These are phyloP conservation scores for Cherax quadricarinatus DNA, from an alignment of 1,140 invertebrate genomes.

Conservation along the genomic window DNA sequence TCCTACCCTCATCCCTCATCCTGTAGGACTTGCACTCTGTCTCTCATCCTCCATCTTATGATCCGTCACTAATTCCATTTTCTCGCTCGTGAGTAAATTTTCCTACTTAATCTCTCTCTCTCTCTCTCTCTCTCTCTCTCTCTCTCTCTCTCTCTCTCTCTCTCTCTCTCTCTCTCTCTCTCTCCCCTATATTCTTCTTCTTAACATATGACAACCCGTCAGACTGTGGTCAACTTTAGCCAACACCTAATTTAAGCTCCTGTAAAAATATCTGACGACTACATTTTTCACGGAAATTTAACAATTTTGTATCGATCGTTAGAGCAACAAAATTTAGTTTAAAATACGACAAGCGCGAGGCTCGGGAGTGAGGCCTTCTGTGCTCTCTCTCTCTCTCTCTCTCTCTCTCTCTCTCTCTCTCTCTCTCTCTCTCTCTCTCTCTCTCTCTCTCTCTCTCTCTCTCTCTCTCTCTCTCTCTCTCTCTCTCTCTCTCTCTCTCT, in stretches of 20 bases:
- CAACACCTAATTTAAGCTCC: neutral
- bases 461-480: neutral
- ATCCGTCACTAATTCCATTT: too few species aligned
- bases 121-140: neutral
- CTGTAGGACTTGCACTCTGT: too few species aligned
- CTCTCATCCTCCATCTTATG: too few species aligned
- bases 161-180: neutral
- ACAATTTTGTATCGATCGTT: constrained; percentile 7
- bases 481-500: neutral
- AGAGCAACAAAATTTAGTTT: neutral
- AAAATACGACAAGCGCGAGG: neutral
- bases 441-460: too few species aligned
- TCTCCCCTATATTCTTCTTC: neutral
- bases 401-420: too few species aligned
- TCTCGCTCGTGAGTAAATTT: too few species aligned
- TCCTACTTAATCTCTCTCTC: neutral
- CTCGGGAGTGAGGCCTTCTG: too few species aligned
- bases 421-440: too few species aligned
- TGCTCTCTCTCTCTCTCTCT: too few species aligned
- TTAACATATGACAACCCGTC: neutral
- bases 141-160: neutral
- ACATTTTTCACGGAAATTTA: neutral
- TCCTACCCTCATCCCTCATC: too few species aligned
- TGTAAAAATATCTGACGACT: neutral
- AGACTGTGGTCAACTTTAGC: neutral